Evolutionary conservation across 2,888 invertebrate species (phyloP).

Genomic region (Thymelicus acteon): DNA sequence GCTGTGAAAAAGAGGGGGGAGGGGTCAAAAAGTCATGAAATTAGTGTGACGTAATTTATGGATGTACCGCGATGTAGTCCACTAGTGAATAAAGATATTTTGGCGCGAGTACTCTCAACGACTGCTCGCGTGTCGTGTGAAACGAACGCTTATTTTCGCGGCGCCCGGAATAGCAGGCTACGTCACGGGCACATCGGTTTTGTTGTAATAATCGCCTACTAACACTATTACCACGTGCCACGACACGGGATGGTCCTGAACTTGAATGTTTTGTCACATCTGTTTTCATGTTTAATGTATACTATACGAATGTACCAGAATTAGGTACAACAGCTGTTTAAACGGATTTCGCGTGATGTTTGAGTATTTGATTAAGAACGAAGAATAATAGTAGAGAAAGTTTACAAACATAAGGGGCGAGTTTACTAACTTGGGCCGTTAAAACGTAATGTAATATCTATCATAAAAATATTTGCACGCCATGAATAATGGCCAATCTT

Average conservation of each 20-base stretch:
- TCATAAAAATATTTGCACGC: no score
- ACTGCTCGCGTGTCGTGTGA: conserved; percentile 59
- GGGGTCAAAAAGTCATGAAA: no score
- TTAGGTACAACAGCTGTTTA: not conserved
- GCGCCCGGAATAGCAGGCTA: conserved; percentile 58
- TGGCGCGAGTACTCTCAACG: conserved; percentile 39
- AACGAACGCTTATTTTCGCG: conserved; percentile 64
- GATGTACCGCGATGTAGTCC: not conserved
- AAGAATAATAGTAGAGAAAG: no score
- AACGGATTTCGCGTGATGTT: not conserved
- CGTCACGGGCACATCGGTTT: conserved; percentile 44
- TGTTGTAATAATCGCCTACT: conserved; percentile 49
- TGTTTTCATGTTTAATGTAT: not conserved
- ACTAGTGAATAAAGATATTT: conserved; percentile 39
- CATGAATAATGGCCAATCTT: no score
- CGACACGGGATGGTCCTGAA: conserved; percentile 26
- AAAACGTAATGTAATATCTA: no score
- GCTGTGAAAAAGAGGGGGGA: no score
- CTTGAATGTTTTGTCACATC: conserved; percentile 17
- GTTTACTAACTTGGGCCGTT: no score
- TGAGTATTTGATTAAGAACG: no score
- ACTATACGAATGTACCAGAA: not conserved
- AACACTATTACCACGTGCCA: conserved; percentile 33
- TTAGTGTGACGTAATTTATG: no score
- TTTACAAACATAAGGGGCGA: no score